Evolutionary conservation across 1,140 invertebrate species (phyloP).

Genomic region (Pristionchus pacificus): DNA sequence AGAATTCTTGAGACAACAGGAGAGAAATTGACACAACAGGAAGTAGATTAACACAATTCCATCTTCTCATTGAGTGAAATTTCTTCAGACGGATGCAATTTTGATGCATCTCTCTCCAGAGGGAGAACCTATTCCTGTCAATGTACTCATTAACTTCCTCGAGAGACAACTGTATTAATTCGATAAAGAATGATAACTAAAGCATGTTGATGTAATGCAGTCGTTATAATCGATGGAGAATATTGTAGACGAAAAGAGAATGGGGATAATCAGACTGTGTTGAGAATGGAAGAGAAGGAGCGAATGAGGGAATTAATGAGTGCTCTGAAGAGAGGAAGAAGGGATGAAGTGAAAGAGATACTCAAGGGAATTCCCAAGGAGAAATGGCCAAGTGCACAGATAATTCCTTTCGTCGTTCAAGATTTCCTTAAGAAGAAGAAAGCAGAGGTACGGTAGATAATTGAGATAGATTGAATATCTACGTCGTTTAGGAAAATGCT

Average conservation of each 20-base stretch:
- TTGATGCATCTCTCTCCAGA: not conserved
- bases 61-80: not conserved
- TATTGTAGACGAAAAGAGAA: not conserved
- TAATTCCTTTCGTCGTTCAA: not conserved
- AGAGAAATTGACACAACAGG: not conserved
- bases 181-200: not conserved
- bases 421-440: not conserved
- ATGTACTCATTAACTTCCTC: not conserved
- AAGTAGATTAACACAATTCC: not conserved
- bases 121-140: not conserved
- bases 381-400: not conserved
- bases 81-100: not conserved
- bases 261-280: too few species aligned
- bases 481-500: too few species aligned
- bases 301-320: not conserved
- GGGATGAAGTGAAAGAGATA: not conserved
- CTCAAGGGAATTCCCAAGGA: not conserved
- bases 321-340: not conserved
- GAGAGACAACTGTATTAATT: not conserved
- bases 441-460: too few species aligned
- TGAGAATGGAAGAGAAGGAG: too few species aligned
- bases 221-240: not conserved
- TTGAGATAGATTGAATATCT: too few species aligned
- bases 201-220: not conserved
- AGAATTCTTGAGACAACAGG: not conserved